Percentiles rank a stretch among this genome's conserved stretches.
Conservation (phyloP, 2,888 invertebrate species). For the Melinaea menophilus region DNA sequence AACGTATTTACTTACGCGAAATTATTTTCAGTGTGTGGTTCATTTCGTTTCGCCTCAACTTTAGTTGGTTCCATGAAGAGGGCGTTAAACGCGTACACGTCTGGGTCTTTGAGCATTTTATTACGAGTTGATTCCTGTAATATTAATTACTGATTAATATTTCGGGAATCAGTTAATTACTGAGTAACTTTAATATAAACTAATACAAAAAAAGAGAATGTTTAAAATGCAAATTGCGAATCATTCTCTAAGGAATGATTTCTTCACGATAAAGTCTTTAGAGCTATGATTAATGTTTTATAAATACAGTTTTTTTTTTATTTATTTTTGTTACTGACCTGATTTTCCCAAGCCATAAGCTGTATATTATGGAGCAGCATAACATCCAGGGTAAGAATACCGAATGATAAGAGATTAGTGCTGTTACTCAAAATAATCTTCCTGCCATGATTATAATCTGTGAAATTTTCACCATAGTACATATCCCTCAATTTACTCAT, state of each 20-base stretch:
- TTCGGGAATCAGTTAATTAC: too few relatives aligned
- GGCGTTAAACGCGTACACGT: constrained; percentile 77
- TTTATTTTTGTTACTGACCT: constrained; percentile 43
- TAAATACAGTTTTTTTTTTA: neutral
- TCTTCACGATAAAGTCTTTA: too few relatives aligned
- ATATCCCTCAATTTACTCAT: constrained; percentile 73
- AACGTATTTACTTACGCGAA: constrained; percentile 39
- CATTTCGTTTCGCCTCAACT: constrained; percentile 60
- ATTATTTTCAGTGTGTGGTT: constrained; percentile 39
- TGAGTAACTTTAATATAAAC: too few relatives aligned
- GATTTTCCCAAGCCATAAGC: constrained; percentile 76
- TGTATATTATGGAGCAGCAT: constrained; percentile 78
- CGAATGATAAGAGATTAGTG: constrained; percentile 74
- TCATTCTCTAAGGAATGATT: too few relatives aligned
- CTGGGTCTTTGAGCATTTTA: constrained; percentile 73
- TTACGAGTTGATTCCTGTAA: constrained; percentile 54
- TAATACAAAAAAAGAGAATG: too few relatives aligned
- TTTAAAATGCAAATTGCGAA: too few relatives aligned
- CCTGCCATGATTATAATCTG: constrained; percentile 44
- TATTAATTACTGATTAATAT: too few relatives aligned
- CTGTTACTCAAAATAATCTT: constrained; percentile 63
- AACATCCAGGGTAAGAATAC: constrained; percentile 76
- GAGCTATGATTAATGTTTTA: neutral
- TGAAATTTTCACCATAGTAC: constrained; percentile 67
- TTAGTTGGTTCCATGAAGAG: constrained; percentile 73